Percentiles rank a stretch among this genome's conserved stretches.
These are phyloP conservation scores for Arctia plantaginis DNA, from an alignment of 2,888 invertebrate species.

Conservation along the genomic window DNA sequence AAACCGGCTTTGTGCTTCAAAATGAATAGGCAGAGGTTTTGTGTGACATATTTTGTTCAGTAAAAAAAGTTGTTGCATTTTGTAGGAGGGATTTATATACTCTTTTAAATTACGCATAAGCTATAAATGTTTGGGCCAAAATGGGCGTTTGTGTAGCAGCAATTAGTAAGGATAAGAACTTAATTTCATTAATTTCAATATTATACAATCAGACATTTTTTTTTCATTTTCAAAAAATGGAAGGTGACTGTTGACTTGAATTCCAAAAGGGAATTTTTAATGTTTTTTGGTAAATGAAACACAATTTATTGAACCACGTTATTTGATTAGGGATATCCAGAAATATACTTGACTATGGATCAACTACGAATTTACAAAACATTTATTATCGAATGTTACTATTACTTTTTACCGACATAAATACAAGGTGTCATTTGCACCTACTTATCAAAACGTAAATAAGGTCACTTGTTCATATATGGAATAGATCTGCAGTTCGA, in stretches of 20 bases:
- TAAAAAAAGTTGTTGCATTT: not conserved
- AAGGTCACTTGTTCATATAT: not conserved
- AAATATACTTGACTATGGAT: not conserved
- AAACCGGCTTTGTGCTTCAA: conserved; percentile 39
- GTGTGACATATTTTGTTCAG: conserved; percentile 17
- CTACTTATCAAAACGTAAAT: not conserved
- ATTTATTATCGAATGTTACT: no score
- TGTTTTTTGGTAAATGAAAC: no score
- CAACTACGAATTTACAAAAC: not conserved
- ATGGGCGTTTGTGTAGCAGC: not conserved
- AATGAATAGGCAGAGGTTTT: conserved; percentile 23
- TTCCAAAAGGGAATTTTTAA: not conserved
- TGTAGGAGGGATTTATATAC: not conserved
- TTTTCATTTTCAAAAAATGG: not conserved
- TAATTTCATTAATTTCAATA: not conserved
- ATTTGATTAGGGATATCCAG: no score
- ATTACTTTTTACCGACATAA: not conserved
- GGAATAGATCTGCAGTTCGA: conserved; percentile 40
- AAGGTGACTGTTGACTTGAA: not conserved
- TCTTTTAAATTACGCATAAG: not conserved
- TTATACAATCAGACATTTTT: not conserved
- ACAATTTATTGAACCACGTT: no score
- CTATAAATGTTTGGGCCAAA: not conserved
- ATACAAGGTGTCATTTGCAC: not conserved
- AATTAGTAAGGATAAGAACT: not conserved